Percentiles rank a stretch among this genome's conserved stretches.
Evolutionary conservation across 2,888 invertebrate species (phyloP).

Genomic region (Cryptophagus acutangulus): DNA sequence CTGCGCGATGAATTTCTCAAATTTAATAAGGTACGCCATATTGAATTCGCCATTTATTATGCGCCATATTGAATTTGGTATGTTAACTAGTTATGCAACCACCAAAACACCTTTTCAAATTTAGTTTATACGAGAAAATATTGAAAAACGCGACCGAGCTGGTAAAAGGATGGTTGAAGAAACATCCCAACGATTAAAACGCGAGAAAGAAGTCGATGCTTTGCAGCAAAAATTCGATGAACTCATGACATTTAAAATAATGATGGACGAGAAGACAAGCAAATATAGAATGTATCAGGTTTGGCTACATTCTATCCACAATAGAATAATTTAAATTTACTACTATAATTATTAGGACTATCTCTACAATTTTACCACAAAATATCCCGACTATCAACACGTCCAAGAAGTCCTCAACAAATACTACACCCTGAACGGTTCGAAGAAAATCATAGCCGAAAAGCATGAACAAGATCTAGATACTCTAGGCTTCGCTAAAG

Average conservation of each 20-base stretch:
- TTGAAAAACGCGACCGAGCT: background rate
- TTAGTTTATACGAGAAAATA: background rate
- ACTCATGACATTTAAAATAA: background rate
- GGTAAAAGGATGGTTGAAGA: constrained; percentile 25
- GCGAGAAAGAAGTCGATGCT: constrained; percentile 48
- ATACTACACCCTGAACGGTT: constrained; percentile 59
- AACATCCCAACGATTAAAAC: constrained; percentile 53
- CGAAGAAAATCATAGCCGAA: constrained; percentile 53
- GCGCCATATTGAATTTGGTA: too few relatives aligned
- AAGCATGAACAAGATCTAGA: constrained; percentile 55
- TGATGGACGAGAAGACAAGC: constrained; percentile 54
- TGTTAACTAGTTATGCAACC: background rate
- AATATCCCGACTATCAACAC: constrained; percentile 54
- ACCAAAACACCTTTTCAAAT: background rate
- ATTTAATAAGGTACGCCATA: background rate
- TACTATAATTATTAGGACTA: constrained; percentile 49
- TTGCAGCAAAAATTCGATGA: constrained; percentile 9
- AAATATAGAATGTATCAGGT: constrained; percentile 59
- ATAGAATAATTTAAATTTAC: constrained; percentile 14
- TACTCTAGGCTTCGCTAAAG: constrained; percentile 55
- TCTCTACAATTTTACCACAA: constrained; percentile 54
- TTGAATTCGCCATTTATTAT: too few relatives aligned
- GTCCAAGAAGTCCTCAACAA: constrained; percentile 60
- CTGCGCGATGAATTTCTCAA: background rate
- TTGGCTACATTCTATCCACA: constrained; percentile 11